A percentile compares a stretch with the other conserved stretches of the same genome.
Evolutionary conservation across 2,113 vertebrate genomes (phyloP).

Genomic region (Ia io): DNA sequence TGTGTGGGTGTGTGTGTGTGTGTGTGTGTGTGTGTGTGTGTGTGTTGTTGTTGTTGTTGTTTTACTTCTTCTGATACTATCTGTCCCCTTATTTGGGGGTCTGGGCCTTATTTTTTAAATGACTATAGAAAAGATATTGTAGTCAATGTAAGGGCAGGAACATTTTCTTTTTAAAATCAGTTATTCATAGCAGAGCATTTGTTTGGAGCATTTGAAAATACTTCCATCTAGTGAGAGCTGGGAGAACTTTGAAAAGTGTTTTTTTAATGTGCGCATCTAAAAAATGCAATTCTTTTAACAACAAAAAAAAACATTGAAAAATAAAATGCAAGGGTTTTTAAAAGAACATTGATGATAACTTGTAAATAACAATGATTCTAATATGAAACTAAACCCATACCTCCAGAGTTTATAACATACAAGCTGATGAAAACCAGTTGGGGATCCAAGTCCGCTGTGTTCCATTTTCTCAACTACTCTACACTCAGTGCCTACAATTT

Average conservation of each 20-base stretch:
- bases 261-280: background rate
- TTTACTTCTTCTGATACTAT: background rate
- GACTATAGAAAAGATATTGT: background rate
- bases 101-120: background rate
- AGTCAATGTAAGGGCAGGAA: background rate
- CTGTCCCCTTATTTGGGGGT: background rate
- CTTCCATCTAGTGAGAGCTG: background rate
- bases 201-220: conserved; percentile 28
- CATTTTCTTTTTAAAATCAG: background rate
- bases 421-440: background rate
- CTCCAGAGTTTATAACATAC: background rate
- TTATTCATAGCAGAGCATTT: background rate
- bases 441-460: background rate
- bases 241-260: background rate
- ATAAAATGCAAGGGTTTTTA: background rate
- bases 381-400: background rate
- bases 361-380: background rate
- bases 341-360: background rate
- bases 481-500: background rate
- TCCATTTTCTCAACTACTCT: background rate
- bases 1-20: too few relatives aligned
- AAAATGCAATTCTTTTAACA: background rate
- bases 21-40: too few relatives aligned
- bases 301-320: background rate
- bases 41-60: background rate